A percentile compares a stretch with the other conserved stretches of the same genome.
Conservation (phyloP, 2,888 invertebrate species). For the Cinara cedri region DNA sequence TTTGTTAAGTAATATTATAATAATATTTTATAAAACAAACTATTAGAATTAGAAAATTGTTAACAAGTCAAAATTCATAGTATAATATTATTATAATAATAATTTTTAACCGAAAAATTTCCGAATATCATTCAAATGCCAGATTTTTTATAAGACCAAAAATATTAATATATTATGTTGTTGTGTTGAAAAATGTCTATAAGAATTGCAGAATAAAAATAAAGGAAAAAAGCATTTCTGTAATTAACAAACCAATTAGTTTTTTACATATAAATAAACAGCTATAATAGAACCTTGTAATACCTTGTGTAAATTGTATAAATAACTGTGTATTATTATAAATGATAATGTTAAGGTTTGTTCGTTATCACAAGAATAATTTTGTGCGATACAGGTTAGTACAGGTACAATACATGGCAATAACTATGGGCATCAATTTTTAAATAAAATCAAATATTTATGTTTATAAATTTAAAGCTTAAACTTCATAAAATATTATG, state of each 20-base stretch:
- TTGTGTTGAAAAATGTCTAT: constrained; percentile 4
- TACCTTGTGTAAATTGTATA: constrained; percentile 25
- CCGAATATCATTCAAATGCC: constrained; percentile 4
- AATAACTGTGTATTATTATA: constrained; percentile 4
- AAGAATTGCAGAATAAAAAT: constrained; percentile 17
- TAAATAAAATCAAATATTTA: neutral
- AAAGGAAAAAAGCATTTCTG: neutral
- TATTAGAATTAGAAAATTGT: constrained; percentile 42
- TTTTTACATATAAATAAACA: neutral
- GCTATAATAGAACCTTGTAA: constrained; percentile 1
- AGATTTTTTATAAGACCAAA: constrained; percentile 1
- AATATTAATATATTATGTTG: constrained; percentile 26
- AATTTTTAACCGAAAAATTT: neutral
- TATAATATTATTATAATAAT: constrained; percentile 14
- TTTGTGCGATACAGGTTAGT: constrained; percentile 40
- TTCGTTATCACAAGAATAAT: constrained; percentile 40
- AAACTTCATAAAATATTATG: neutral
- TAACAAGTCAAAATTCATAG: constrained; percentile 43
- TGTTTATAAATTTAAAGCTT: neutral
- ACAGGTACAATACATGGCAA: constrained; percentile 24
- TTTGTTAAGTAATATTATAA: constrained; percentile 14
- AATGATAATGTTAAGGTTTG: constrained; percentile 50
- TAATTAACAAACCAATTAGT: neutral
- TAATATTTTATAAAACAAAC: constrained; percentile 29
- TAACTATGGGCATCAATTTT: constrained; percentile 19